Evolutionary conservation across 2,888 invertebrate genomes (phyloP), one percentile per base, ranked within the genome.

Genomic region (Salticus scenicus): DNA sequence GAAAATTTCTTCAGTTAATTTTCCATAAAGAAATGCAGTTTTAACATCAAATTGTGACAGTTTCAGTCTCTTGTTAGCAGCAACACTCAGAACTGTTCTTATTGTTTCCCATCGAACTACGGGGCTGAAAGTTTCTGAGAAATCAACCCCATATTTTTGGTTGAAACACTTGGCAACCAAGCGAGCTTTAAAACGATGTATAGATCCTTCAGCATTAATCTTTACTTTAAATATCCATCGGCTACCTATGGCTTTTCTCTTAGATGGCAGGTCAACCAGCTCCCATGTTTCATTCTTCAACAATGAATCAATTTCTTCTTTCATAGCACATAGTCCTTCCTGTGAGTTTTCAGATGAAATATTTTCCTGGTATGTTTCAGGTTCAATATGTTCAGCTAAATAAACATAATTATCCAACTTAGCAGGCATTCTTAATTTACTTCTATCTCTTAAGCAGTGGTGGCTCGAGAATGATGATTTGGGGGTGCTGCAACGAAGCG

Each of bases 171-270:
- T 86, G 8, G 83, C 88, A 0, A 84, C 88, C 1, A 89, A 86
- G 64, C 90, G 66, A n/a, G 89, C 90, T 76, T 89, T 90, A 88
- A 88, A 89, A 93, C 95, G 1, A 0, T 17, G 0, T 20, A 41
- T 30, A 17, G 20, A 17, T n/a, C 80, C 70, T 47, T 75, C 71
- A 20, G 42, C 14, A 17, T 75, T 64, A 31, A 1, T 20, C 66
- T 86, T 86, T 0, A 64, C 37, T 27, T 37, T 42, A 0, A 37
- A 74, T 1, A 31, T 28, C 74, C 73, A 74, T 14, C 33, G n/a
- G 28, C 33, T 63, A 5, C 17, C 27, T 1, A 51, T 64, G 1
- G 31, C 14, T 27, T 67, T 73, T 30, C 1, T 20, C 10, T 12
- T n/a, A 12, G 41, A 10, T 28, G 63, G 63, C 8, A 17, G 1